Base-by-base conservation (phyloP, 53 echinoderm and acorn worm genomes). In the Henricia sp. region DNA sequence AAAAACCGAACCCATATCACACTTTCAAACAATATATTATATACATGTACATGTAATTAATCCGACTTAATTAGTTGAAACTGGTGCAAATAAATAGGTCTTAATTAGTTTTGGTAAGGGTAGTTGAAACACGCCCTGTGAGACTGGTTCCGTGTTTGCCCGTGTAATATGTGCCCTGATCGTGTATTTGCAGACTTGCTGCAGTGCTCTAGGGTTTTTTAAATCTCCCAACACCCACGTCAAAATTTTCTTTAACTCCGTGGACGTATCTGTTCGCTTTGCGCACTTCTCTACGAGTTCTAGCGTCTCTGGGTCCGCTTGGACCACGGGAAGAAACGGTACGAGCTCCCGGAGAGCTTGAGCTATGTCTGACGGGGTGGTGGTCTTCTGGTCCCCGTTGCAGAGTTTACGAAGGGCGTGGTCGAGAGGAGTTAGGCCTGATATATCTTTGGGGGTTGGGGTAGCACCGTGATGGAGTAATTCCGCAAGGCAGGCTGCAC, bases 381-480 rank as follows among this genome's bases (percentile, higher is more conserved):
- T 16, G 26, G 13, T 44, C 28, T 38, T 70, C 26, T 3, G 43
- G 70, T 70, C 43, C 9, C 37, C 6, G 29, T 40, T 67, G 46
- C 68, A 67, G 68, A 83, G 83, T 83, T 51, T 83, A 38, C 37
- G 67, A 9, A 83, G 25, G 25, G 38, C 39, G 37, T 64, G 58
- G 25, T 68, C 86, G 12, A 86, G 37, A 9, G 86, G 73, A 10
- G 65, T 86, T 12, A 72, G 35, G 3, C 86, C 86, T 12, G 44
- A 24, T 6, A 50, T 58, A 35, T 86, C 86, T 2, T 4, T 43
- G 1, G 52, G 48, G 14, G 86, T 48, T 17, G 86, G 86, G 26
- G 33, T 37, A 4, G 86, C 86, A 8, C 86, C 86, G 38, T 86
- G 73, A 1, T 32, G 46, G 4, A 86, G 74, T 8, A 86, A 65